Evolutionary conservation across 1,140 invertebrate genomes (phyloP), one percentile per base, ranked within the genome.

Genomic region (Potamilus streckersoni): DNA sequence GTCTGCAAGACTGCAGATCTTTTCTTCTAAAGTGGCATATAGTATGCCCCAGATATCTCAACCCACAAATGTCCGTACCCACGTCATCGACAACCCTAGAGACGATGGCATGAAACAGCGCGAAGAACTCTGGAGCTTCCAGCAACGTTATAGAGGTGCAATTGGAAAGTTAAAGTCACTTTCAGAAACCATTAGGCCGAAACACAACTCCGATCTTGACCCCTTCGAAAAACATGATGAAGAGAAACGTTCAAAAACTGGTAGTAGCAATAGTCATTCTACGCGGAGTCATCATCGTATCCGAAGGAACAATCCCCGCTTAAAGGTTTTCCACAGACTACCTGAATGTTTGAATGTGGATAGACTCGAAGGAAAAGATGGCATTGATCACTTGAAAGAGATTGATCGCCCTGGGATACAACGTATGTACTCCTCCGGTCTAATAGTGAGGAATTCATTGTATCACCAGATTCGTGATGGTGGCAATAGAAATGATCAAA

Each of bases 91-190:
- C 31, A 70, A 77, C 23, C 75, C 75, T 56, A 70, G 75, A 57
- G 75, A 77, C 59, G 75, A 77, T 11, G 75, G 75, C 19, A 57
- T 72, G 57, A 77, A 69, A 69, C 75, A 77, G 49, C 75, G 75
- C 15, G 75, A 77, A 55, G 70, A 77, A 61, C 62, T 77, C 11
- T 77, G 75, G 75, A 77, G 73, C 55, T 77, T 77, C 58, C 75
- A 77, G 49, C 75, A 77, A 31, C 59, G 38, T 20, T 77, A 72
- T 19, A 27, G 75, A 16, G 75, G 75, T 2, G 75, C 58, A 16
- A 62, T 68, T 19, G 70, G 65, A 57, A 71, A 49, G 38, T 6
- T 49, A 0, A 49, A 49, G 11, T 49, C 38, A 49, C 38, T 49
- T 49, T 49, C 38, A 49, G 38, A 49, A 49, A 49, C 38, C 38